phyloP scores from a whole-genome alignment of 2,113 vertebrate species.

The Alectura lathami region DNA sequence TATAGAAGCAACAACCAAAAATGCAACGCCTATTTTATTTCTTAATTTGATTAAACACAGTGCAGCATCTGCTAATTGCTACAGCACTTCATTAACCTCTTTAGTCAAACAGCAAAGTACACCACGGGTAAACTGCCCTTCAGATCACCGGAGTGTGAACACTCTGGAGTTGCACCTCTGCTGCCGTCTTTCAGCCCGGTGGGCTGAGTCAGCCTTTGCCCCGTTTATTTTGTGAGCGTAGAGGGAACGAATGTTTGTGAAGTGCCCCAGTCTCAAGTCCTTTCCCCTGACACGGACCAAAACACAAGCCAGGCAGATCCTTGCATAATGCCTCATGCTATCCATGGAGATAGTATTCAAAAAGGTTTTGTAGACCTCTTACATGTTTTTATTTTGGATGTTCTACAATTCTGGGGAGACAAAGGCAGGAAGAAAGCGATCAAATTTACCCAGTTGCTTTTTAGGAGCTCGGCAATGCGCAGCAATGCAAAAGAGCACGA shows the following conservation, averaged over 20 bases:
- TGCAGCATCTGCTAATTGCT: not conserved
- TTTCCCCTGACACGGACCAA: not conserved
- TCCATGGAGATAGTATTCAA: fast-evolving
- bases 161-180: not conserved
- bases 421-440: not conserved
- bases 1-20: not conserved
- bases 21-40: not conserved
- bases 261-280: not conserved
- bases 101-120: not conserved
- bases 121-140: not conserved
- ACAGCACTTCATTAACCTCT: not conserved
- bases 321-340: not conserved
- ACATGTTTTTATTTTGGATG: not conserved
- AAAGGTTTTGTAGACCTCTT: not conserved
- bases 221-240: not conserved
- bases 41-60: not conserved
- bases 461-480: not conserved
- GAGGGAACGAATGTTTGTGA: not conserved
- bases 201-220: not conserved
- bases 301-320: not conserved
- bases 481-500: not conserved
- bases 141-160: not conserved
- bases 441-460: not conserved
- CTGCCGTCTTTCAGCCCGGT: not conserved
- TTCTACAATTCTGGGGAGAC: not conserved